Evolutionary conservation across 2,888 invertebrate species (phyloP).

Genomic region (Synergus japonicus): DNA sequence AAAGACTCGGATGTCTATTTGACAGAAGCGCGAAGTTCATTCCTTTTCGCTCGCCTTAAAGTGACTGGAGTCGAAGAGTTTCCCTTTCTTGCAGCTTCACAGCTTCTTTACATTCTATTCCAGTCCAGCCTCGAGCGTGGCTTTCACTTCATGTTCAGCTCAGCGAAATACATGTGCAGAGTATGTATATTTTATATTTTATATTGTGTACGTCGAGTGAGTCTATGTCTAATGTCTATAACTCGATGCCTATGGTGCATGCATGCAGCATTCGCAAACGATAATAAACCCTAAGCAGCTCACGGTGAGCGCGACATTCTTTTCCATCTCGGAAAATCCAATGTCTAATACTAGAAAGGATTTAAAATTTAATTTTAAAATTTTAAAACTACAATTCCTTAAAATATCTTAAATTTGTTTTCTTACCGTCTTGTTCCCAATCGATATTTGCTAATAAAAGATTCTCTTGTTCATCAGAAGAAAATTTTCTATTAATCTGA

Average conservation of each 20-base stretch:
- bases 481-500: conserved; percentile 85
- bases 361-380: no score
- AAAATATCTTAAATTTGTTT: neutral
- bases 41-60: conserved; percentile 70
- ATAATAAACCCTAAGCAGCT: conserved; percentile 43
- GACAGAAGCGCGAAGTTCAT: conserved; percentile 58
- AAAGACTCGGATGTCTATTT: conserved; percentile 47
- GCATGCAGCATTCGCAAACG: conserved; percentile 52
- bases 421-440: conserved; percentile 76
- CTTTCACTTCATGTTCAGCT: conserved; percentile 54
- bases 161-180: conserved; percentile 11
- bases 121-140: conserved; percentile 53
- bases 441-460: conserved; percentile 81
- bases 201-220: conserved; percentile 45
- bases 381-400: no score
- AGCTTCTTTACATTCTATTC: conserved; percentile 61
- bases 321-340: conserved; percentile 18
- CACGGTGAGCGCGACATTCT: conserved; percentile 21
- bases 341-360: no score
- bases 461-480: conserved; percentile 84
- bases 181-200: conserved; percentile 6
- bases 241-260: no score
- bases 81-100: conserved; percentile 57
- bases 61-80: conserved; percentile 69
- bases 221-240: conserved; percentile 42